These are phyloP conservation scores for Ectropis crepuscularia DNA, from an alignment of 2,888 invertebrate genomes.

Conservation along the genomic window DNA sequence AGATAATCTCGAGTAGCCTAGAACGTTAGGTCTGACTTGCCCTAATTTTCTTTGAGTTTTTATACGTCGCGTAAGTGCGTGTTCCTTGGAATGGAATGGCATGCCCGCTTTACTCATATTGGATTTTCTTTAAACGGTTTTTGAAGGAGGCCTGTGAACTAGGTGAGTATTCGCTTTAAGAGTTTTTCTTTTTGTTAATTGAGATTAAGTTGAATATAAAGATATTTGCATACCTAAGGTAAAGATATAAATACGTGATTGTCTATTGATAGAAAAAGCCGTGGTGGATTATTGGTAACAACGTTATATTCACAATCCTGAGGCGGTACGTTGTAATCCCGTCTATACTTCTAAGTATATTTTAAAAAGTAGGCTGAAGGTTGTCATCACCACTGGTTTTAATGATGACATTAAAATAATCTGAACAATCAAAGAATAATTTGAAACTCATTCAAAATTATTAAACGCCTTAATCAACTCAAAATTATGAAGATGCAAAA, in stretches of 20 bases:
- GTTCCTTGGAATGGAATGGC: slow-evolving; percentile 35
- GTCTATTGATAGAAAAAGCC: too few relatives aligned
- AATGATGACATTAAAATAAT: too few relatives aligned
- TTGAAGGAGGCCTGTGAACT: slow-evolving; percentile 10
- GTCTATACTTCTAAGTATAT: too few relatives aligned
- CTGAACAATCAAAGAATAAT: too few relatives aligned
- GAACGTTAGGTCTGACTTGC: slow-evolving; percentile 52
- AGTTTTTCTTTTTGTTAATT: slow-evolving; percentile 7
- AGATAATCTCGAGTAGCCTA: not conserved
- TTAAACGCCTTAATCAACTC: too few relatives aligned
- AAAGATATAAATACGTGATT: not conserved
- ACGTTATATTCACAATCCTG: too few relatives aligned
- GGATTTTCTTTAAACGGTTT: slow-evolving; percentile 31
- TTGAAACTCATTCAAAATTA: too few relatives aligned
- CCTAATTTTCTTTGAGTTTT: slow-evolving; percentile 65
- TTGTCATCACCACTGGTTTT: too few relatives aligned
- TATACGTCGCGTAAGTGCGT: slow-evolving; percentile 42
- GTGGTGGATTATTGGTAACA: too few relatives aligned
- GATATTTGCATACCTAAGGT: not conserved
- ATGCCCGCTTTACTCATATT: slow-evolving; percentile 27
- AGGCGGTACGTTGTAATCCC: too few relatives aligned
- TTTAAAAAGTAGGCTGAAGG: too few relatives aligned
- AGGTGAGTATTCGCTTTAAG: slow-evolving; percentile 6
- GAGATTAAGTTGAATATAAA: slow-evolving; percentile 1
- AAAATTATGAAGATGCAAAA: too few relatives aligned